Evolutionary conservation across 92 coral and sea anemone genomes (phyloP).

Genomic region (Galaxea fascicularis): DNA sequence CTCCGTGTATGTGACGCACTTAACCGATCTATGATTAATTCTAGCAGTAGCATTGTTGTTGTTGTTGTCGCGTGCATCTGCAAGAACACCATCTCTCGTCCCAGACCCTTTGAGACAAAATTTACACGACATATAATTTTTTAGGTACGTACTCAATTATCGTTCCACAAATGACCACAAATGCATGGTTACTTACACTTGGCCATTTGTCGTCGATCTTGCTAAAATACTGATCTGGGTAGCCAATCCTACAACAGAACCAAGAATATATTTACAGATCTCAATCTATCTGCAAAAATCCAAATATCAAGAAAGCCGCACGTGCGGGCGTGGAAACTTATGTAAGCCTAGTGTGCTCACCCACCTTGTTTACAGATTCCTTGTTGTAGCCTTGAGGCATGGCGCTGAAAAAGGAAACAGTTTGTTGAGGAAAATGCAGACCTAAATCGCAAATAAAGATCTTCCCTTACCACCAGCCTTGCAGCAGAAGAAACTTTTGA

Average conservation of each 20-base stretch:
- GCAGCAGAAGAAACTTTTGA: constrained; percentile 70
- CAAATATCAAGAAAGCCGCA: background rate
- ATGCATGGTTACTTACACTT: constrained; percentile 25
- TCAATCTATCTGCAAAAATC: background rate
- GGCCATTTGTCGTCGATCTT: constrained; percentile 22
- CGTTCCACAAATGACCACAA: background rate
- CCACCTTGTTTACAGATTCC: constrained; percentile 29
- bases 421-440: background rate
- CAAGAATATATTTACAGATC: background rate
- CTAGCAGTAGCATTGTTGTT: too few species aligned
- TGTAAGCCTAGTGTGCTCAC: background rate
- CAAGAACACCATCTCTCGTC: too few species aligned
- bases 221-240: constrained; percentile 10
- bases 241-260: constrained; percentile 9
- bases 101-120: too few species aligned
- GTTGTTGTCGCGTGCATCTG: too few species aligned
- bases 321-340: background rate
- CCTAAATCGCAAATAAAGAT: too few species aligned
- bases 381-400: constrained; percentile 48
- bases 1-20: too few species aligned
- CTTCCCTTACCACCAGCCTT: constrained; percentile 66
- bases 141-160: too few species aligned
- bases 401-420: constrained; percentile 51
- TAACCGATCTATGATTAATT: too few species aligned
- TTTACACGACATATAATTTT: too few species aligned